These are phyloP conservation scores for Anastatus disparis DNA, from an alignment of 1,140 invertebrate genomes.

Conservation along the genomic window DNA sequence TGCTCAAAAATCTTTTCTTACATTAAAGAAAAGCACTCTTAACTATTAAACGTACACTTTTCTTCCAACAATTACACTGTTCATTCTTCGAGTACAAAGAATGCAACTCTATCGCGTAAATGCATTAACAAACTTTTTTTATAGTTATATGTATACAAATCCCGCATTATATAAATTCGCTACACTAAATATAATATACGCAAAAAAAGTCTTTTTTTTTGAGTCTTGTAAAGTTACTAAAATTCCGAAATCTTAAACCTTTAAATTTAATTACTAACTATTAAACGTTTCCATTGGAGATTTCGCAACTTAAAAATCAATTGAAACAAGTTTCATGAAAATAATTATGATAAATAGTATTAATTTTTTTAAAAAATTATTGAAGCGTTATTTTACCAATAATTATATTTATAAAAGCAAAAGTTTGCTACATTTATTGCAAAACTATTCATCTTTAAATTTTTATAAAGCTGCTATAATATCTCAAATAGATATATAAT, in stretches of 20 bases:
- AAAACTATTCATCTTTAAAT: not conserved
- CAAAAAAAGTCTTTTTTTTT: slow-evolving; percentile 7
- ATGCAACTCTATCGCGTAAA: slow-evolving; percentile 29
- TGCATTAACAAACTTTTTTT: slow-evolving; percentile 20
- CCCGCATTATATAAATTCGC: not conserved
- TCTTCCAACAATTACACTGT: not conserved
- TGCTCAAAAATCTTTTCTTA: not conserved
- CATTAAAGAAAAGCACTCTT: not conserved
- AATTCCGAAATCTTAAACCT: too few species aligned
- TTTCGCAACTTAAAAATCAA: not conserved
- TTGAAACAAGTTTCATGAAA: not conserved
- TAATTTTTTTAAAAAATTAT: not conserved
- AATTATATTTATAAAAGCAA: not conserved
- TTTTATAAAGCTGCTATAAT: not conserved
- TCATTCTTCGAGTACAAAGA: slow-evolving; percentile 24
- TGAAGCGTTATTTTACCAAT: not conserved
- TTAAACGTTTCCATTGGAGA: not conserved
- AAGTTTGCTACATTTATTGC: not conserved
- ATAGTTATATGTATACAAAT: not conserved
- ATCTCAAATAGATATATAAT: not conserved
- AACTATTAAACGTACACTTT: not conserved
- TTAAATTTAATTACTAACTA: not conserved
- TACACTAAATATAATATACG: not conserved
- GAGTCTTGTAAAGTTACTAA: too few species aligned
- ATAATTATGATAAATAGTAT: not conserved